These are phyloP conservation scores for Globodera rostochiensis DNA, from an alignment of 1,140 invertebrate genomes.

Conservation along the genomic window DNA sequence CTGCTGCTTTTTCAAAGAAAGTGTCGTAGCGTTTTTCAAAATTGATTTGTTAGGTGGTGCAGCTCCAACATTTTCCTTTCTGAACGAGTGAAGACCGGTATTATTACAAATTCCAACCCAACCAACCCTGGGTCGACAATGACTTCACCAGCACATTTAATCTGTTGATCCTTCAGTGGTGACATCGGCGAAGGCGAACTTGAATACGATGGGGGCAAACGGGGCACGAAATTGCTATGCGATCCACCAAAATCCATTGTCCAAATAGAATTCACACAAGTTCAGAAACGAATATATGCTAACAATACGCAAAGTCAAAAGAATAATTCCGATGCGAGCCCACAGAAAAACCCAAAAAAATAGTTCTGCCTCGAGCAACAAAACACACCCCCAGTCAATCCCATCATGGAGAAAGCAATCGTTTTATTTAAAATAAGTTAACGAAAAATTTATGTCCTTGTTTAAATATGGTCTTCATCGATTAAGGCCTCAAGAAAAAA, in stretches of 20 bases:
- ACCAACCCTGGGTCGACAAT: not conserved
- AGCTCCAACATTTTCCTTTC: not conserved
- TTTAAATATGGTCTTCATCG: too few relatives aligned
- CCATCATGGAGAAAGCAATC: too few relatives aligned
- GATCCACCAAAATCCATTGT: constrained; percentile 3
- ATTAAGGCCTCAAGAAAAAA: too few relatives aligned
- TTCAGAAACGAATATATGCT: too few relatives aligned
- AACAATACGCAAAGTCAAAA: too few relatives aligned
- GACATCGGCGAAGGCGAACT: constrained; percentile 6
- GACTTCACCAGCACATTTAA: not conserved
- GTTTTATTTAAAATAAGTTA: too few relatives aligned
- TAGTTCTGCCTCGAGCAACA: too few relatives aligned
- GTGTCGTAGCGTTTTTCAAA: constrained; percentile 11
- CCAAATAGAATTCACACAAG: not conserved
- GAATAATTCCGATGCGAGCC: too few relatives aligned
- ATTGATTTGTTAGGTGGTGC: constrained; percentile 12
- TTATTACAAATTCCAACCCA: not conserved
- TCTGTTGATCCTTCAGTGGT: not conserved
- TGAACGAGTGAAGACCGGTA: not conserved
- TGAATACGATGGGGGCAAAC: constrained; percentile 13
- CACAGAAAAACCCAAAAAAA: too few relatives aligned
- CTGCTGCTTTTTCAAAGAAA: not conserved
- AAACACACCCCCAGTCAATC: too few relatives aligned
- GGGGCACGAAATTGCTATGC: constrained; percentile 17
- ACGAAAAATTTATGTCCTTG: too few relatives aligned